phyloP scores from a whole-genome alignment of 2,888 invertebrate species.

The Drosophila suboccidentalis region DNA sequence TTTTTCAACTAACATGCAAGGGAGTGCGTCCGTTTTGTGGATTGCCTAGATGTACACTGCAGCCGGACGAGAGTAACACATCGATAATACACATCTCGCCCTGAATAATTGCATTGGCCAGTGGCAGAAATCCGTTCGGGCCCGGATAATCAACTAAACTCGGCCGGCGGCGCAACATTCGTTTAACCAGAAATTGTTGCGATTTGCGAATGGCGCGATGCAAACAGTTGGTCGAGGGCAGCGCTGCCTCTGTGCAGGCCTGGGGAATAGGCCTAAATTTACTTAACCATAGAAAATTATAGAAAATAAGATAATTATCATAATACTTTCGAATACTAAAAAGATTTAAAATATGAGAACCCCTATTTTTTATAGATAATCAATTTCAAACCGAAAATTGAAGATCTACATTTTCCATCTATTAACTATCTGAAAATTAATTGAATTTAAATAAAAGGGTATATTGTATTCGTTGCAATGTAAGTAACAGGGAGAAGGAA shows the following conservation, averaged over 20 bases:
- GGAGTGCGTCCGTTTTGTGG: conserved; percentile 81
- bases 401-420: background rate
- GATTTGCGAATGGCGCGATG: conserved; percentile 84
- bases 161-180: conserved; percentile 81
- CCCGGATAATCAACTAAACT: conserved; percentile 83
- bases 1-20: conserved; percentile 79
- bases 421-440: background rate
- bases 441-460: too few species aligned
- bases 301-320: too few species aligned
- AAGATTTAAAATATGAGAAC: too few species aligned
- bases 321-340: too few species aligned
- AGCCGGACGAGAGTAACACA: conserved; percentile 81
- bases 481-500: too few species aligned
- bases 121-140: conserved; percentile 83
- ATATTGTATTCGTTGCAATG: too few species aligned
- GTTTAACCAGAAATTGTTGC: conserved; percentile 84
- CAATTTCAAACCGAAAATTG: too few species aligned
- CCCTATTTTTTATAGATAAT: too few species aligned
- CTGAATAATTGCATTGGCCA: conserved; percentile 84
- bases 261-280: conserved; percentile 19
- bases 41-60: conserved; percentile 83
- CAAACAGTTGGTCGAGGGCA: conserved; percentile 81
- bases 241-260: conserved; percentile 80
- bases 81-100: conserved; percentile 84
- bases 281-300: background rate